A percentile compares a stretch with the other conserved stretches of the same genome.
Conservation (phyloP, 2,113 vertebrate genomes). For the Anarhynchus alexandrinus region DNA sequence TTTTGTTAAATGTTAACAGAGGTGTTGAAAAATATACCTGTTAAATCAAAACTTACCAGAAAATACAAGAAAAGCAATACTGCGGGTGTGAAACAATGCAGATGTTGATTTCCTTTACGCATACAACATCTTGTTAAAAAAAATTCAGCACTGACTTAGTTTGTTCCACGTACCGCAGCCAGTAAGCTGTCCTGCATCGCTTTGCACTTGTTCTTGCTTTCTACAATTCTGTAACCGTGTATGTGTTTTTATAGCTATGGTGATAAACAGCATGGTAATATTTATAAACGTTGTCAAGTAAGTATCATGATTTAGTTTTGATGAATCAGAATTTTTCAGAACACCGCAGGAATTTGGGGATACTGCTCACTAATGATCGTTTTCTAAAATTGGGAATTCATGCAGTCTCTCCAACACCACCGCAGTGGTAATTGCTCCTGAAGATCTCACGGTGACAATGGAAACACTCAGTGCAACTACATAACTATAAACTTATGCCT, state of each 20-base stretch:
- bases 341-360: background rate
- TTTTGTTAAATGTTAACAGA: background rate
- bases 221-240: background rate
- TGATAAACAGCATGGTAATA: background rate
- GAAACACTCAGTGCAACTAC: background rate
- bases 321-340: background rate
- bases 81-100: background rate
- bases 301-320: background rate
- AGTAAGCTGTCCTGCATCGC: background rate
- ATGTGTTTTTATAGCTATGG: background rate
- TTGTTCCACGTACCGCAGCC: background rate
- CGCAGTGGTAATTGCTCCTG: background rate
- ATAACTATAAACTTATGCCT: rapidly evolving
- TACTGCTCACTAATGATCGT: background rate
- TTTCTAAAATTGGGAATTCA: background rate
- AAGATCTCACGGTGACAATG: too few relatives aligned
- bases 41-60: background rate
- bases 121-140: background rate
- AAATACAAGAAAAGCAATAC: background rate
- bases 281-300: background rate
- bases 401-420: background rate
- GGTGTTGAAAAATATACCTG: background rate
- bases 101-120: background rate
- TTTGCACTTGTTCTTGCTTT: background rate
- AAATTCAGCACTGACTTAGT: background rate